Conservation (phyloP, 2,797 vertebrate species). For the Urosaurus nigricauda region DNA sequence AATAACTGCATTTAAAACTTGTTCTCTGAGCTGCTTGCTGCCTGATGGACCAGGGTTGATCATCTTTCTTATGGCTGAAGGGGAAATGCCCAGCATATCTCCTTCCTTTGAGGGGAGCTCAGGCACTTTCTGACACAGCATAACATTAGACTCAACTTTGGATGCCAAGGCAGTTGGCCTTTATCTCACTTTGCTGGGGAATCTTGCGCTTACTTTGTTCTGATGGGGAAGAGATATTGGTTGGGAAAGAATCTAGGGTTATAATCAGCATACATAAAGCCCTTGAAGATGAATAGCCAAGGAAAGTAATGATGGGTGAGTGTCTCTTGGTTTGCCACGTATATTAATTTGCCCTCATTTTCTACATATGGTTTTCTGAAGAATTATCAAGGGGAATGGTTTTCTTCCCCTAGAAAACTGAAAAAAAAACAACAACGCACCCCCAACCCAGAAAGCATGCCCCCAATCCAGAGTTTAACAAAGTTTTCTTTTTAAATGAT, state of each 20-base stretch:
- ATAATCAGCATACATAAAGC: background rate
- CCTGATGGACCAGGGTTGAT: background rate
- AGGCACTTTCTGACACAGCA: background rate
- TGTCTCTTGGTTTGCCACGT: background rate
- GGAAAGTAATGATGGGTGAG: background rate
- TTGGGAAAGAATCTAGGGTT: background rate
- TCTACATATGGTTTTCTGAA: background rate
- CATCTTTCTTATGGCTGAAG: background rate
- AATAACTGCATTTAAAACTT: conserved; percentile 50
- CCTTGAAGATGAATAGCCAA: too few species aligned
- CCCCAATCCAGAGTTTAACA: too few species aligned
- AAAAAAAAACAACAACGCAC: too few species aligned
- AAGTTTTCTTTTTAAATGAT: too few species aligned
- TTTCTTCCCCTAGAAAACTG: too few species aligned
- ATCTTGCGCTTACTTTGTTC: background rate
- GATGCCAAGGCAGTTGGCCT: background rate
- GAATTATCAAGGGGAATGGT: too few species aligned
- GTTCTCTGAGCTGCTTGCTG: rapidly evolving
- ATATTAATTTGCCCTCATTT: background rate
- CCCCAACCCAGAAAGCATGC: too few species aligned
- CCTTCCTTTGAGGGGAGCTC: background rate
- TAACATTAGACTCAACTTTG: background rate
- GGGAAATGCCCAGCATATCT: background rate
- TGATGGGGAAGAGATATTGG: background rate
- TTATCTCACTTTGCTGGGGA: background rate